Evolutionary conservation across 1,140 invertebrate species (phyloP).

Genomic region (Drosophila pseudoananassae): DNA sequence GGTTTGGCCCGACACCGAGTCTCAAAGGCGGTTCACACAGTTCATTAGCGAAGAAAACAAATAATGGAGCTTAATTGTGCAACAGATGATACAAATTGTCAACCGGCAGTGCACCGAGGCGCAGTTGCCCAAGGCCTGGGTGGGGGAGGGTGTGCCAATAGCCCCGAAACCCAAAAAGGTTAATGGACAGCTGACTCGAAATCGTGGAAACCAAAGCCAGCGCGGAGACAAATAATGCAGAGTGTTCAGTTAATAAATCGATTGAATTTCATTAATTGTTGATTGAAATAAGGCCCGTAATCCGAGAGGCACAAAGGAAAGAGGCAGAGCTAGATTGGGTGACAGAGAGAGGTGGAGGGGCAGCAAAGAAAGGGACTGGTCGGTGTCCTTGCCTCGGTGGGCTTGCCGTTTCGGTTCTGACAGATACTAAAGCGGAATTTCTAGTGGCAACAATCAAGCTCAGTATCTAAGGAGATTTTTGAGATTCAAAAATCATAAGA

Average conservation of each 20-base stretch:
- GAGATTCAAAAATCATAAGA: no score
- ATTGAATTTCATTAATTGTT: slow-evolving; percentile 83
- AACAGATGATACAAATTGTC: slow-evolving; percentile 72
- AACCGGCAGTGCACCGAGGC: slow-evolving; percentile 34
- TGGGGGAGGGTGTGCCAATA: slow-evolving; percentile 10
- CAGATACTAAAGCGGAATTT: no score
- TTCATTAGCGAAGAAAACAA: slow-evolving; percentile 76
- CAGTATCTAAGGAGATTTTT: no score
- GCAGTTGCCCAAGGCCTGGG: slow-evolving; percentile 20
- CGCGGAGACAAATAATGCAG: slow-evolving; percentile 43
- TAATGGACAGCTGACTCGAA: slow-evolving; percentile 60
- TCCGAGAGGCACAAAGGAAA: slow-evolving; percentile 36
- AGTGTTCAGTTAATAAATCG: slow-evolving; percentile 80
- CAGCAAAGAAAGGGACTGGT: no score
- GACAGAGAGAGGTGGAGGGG: neutral
- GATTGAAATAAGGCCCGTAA: slow-evolving; percentile 61
- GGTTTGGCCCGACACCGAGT: slow-evolving; percentile 38
- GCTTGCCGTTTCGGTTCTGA: no score
- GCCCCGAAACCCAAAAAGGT: slow-evolving; percentile 69
- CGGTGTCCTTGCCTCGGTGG: no score
- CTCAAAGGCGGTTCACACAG: slow-evolving; percentile 62
- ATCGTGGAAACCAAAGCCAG: neutral
- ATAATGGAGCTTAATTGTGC: slow-evolving; percentile 76
- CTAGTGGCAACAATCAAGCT: no score
- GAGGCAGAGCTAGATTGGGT: neutral